Conservation (phyloP, 2,888 invertebrate genomes). For the Microctonus aethiopoides region DNA sequence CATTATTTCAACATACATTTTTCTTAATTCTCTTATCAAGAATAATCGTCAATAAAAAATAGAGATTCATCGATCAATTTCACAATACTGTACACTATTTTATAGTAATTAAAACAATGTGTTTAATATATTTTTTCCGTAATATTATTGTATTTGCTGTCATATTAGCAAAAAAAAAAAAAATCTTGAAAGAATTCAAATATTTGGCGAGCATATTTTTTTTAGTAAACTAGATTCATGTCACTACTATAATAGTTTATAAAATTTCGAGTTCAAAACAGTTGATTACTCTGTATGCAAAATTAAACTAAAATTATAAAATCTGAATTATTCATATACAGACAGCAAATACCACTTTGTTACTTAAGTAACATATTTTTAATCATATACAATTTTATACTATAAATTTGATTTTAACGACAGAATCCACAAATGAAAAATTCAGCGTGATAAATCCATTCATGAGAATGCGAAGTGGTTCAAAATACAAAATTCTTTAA, state of each 20-base stretch:
- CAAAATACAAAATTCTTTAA: not conserved
- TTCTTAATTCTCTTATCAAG: constrained; percentile 33
- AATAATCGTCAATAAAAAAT: not conserved
- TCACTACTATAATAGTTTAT: no score
- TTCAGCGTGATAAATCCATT: not conserved
- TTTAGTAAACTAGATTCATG: not conserved
- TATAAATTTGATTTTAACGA: constrained; percentile 7
- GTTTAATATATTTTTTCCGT: constrained; percentile 17
- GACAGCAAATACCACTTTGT: not conserved
- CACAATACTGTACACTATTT: constrained; percentile 28
- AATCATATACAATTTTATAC: constrained; percentile 10
- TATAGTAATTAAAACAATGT: constrained; percentile 9
- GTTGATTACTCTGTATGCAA: not conserved
- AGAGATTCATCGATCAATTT: not conserved
- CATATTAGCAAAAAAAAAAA: constrained; percentile 30
- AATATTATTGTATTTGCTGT: constrained; percentile 38
- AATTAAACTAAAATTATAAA: not conserved
- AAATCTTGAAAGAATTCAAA: constrained; percentile 29
- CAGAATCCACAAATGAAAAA: not conserved
- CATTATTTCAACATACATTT: constrained; percentile 34
- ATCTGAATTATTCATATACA: not conserved
- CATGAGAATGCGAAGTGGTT: not conserved
- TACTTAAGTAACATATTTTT: not conserved
- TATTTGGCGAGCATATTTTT: constrained; percentile 44
- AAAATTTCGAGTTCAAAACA: no score